These are phyloP conservation scores for Drosophila leontia DNA, from an alignment of 1,140 invertebrate genomes.

Conservation along the genomic window DNA sequence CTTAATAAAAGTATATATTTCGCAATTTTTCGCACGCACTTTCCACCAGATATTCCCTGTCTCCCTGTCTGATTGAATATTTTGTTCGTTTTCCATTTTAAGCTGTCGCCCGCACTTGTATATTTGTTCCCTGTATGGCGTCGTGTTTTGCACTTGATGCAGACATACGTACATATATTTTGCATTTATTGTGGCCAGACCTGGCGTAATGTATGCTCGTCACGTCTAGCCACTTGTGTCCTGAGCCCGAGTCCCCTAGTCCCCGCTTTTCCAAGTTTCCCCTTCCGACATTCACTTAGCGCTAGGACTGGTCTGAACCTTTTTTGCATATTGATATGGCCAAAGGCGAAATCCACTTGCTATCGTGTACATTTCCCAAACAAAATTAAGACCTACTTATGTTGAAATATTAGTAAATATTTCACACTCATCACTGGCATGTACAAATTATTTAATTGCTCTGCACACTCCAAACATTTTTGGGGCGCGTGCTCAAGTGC, in stretches of 20 bases:
- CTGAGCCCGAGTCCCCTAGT: constrained; percentile 34
- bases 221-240: constrained; percentile 80
- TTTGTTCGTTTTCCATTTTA: constrained; percentile 62
- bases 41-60: constrained; percentile 2
- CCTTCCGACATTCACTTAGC: constrained; percentile 75
- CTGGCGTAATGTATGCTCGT: constrained; percentile 74
- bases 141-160: constrained; percentile 73
- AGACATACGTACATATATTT: constrained; percentile 53
- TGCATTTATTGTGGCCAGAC: constrained; percentile 74
- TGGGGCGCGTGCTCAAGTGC: constrained; percentile 54
- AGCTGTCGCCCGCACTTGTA: constrained; percentile 60
- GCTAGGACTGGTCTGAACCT: constrained; percentile 53
- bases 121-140: constrained; percentile 33
- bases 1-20: constrained; percentile 31
- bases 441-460: constrained; percentile 21
- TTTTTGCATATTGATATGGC: constrained; percentile 76
- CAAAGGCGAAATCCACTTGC: constrained; percentile 49
- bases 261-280: constrained; percentile 41
- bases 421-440: background rate
- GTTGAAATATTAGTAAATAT: constrained; percentile 11
- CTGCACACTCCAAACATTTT: constrained; percentile 35
- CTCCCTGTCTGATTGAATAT: constrained; percentile 68
- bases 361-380: background rate
- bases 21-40: constrained; percentile 55
- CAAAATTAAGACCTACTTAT: constrained; percentile 33